These are phyloP conservation scores for Platysternon megacephalum DNA, from an alignment of 2,113 vertebrate genomes.

Conservation along the genomic window DNA sequence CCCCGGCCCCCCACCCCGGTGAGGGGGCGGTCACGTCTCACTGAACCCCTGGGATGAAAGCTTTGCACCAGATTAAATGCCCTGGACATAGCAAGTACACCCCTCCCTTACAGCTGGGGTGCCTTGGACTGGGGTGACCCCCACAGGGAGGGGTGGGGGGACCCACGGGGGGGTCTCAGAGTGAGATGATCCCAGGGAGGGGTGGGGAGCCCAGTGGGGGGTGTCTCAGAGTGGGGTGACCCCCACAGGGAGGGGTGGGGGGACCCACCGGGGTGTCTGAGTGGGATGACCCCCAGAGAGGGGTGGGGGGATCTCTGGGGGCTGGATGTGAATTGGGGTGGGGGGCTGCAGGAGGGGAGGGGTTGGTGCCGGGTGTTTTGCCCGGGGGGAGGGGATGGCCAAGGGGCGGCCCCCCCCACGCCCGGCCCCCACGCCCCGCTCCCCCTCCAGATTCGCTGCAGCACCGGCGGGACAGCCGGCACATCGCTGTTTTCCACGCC, in stretches of 20 bases:
- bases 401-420: not conserved
- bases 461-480: conserved; percentile 86
- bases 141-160: no score
- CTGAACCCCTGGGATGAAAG: not conserved
- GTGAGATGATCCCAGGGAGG: accelerated
- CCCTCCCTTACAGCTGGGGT: no score
- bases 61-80: not conserved
- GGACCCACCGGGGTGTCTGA: not conserved
- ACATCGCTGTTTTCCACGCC: conserved; percentile 87
- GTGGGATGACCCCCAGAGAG: not conserved
- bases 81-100: no score
- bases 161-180: no score
- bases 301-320: no score
- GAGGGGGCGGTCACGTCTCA: not conserved
- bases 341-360: not conserved
- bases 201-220: no score
- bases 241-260: no score
- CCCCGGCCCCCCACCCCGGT: not conserved
- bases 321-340: not conserved
- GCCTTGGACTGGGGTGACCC: no score
- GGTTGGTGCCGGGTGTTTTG: not conserved
- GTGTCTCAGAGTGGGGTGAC: no score
- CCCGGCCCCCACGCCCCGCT: not conserved
- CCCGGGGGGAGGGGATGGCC: not conserved
- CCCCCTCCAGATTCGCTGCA: conserved; percentile 79